phyloP scores from a whole-genome alignment of 2,797 vertebrate species.

The Typhlichthys subterraneus region DNA sequence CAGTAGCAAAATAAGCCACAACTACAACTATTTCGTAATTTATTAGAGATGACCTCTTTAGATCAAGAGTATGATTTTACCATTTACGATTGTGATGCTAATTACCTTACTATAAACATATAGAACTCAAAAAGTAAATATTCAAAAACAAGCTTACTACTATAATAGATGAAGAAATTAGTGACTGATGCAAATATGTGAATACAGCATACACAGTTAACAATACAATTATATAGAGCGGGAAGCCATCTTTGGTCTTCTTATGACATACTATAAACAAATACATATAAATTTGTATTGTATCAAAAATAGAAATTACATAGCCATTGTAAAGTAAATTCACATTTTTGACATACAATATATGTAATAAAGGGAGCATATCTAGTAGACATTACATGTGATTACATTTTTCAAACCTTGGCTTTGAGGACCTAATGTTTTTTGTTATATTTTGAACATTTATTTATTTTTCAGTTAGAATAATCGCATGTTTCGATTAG shows the following conservation, averaged over 20 bases:
- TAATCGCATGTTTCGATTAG: conserved; percentile 40
- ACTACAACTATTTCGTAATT: conserved; percentile 56
- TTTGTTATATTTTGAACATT: conserved; percentile 66
- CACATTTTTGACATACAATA: conserved; percentile 77
- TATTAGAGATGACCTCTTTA: conserved; percentile 71
- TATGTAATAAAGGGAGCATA: conserved; percentile 55
- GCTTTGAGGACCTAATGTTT: conserved; percentile 66
- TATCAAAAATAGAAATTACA: conserved; percentile 83
- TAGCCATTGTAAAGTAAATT: conserved; percentile 78
- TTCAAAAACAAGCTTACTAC: conserved; percentile 66
- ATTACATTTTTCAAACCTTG: conserved; percentile 63
- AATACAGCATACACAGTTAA: conserved; percentile 73
- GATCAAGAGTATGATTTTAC: conserved; percentile 71
- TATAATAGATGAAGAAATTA: conserved; percentile 70
- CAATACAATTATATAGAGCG: conserved; percentile 71
- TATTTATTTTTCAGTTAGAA: conserved; percentile 40
- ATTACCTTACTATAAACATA: conserved; percentile 42
- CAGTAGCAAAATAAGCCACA: conserved; percentile 16
- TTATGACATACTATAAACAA: conserved; percentile 73
- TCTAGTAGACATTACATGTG: conserved; percentile 58
- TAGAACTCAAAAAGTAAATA: conserved; percentile 68
- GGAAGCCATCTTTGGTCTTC: conserved; percentile 79
- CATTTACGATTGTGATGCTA: conserved; percentile 67
- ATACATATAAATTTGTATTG: conserved; percentile 79
- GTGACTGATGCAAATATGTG: conserved; percentile 70